phyloP scores from a whole-genome alignment of 2,113 vertebrate genomes.

The Plecotus auritus region DNA sequence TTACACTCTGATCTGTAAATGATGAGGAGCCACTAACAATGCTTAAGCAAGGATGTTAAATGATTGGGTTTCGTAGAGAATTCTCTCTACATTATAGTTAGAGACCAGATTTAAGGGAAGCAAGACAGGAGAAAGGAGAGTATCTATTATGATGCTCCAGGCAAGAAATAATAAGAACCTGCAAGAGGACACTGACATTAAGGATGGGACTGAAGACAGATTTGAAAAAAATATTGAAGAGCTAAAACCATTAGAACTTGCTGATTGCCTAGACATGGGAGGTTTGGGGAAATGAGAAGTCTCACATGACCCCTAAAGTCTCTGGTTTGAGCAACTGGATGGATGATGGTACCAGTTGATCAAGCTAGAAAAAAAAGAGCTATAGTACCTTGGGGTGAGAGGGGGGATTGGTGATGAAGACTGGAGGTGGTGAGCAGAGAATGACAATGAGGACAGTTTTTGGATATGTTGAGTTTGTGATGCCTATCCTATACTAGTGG shows the following conservation, averaged over 20 bases:
- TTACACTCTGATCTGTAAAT: neutral
- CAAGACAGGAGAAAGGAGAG: neutral
- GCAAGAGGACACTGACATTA: fast-evolving
- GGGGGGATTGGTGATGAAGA: neutral
- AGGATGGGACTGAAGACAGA: neutral
- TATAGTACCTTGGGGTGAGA: no score
- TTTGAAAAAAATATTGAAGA: neutral
- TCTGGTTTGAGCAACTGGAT: neutral
- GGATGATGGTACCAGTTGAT: neutral
- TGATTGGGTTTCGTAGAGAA: neutral
- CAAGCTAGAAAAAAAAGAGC: neutral
- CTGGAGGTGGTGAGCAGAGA: neutral
- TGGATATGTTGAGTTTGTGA: neutral
- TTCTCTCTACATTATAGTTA: neutral
- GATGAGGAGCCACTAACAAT: neutral
- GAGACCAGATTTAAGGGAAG: neutral
- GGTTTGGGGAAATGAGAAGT: neutral
- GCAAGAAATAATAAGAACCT: neutral
- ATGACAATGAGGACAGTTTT: neutral
- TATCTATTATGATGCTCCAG: fast-evolving
- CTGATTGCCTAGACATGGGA: neutral
- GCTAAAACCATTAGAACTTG: neutral
- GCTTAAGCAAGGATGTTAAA: neutral
- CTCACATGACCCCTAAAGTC: neutral
- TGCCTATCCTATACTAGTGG: neutral